These are phyloP conservation scores for Heliconius charithonia DNA, from an alignment of 2,888 invertebrate species.

Conservation along the genomic window DNA sequence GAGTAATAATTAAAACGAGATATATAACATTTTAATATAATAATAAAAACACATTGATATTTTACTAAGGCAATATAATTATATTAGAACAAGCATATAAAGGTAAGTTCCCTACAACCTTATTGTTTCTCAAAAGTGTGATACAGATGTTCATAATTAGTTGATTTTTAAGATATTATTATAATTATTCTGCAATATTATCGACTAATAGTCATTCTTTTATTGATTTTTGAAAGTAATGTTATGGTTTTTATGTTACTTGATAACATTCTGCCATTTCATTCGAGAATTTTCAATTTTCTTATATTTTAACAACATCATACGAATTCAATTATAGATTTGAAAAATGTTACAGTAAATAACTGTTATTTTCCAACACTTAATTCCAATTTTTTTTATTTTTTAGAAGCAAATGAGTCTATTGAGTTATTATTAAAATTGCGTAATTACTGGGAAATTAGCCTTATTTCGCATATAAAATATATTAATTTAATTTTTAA, in stretches of 20 bases:
- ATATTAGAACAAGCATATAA: slow-evolving; percentile 20
- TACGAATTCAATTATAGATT: not conserved
- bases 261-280: not conserved
- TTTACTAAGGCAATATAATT: slow-evolving; percentile 18
- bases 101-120: slow-evolving; percentile 29
- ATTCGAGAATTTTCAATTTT: not conserved
- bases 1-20: not conserved
- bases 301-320: not conserved
- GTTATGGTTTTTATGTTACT: not conserved
- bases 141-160: slow-evolving; percentile 26
- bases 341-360: not conserved
- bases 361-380: not conserved
- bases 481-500: not conserved
- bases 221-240: not conserved
- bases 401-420: not conserved
- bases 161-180: slow-evolving; percentile 10
- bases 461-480: not conserved
- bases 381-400: not conserved
- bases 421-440: slow-evolving; percentile 10
- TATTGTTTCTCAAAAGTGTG: slow-evolving; percentile 34
- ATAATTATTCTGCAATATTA: slow-evolving; percentile 17
- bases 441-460: not conserved
- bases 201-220: slow-evolving; percentile 10
- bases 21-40: not conserved
- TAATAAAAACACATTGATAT: not conserved